phyloP scores from a whole-genome alignment of 2,888 invertebrate species.

The Phengaris alcon region DNA sequence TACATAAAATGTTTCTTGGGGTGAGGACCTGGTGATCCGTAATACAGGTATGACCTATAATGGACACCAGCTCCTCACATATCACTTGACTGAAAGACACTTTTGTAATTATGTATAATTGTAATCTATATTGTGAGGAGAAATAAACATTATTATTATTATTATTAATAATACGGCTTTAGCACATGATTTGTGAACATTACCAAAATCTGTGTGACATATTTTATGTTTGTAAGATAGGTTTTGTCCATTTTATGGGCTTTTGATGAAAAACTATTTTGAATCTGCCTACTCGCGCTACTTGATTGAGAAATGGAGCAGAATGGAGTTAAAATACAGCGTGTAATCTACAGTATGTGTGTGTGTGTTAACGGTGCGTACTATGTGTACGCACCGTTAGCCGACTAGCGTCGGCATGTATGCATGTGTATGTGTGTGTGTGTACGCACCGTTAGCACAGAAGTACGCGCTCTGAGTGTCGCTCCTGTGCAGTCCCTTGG shows the following conservation, averaged over 20 bases:
- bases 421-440: conserved; percentile 23
- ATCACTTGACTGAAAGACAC: too few species aligned
- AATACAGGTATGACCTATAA: too few species aligned
- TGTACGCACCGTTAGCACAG: conserved; percentile 81
- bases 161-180: neutral
- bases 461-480: conserved; percentile 85
- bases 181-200: neutral
- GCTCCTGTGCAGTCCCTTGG: conserved; percentile 81
- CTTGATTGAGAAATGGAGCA: too few species aligned
- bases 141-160: too few species aligned
- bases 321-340: too few species aligned
- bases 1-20: too few species aligned
- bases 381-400: conserved; percentile 73
- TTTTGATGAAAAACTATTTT: neutral
- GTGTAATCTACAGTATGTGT: too few species aligned
- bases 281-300: neutral
- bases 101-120: too few species aligned
- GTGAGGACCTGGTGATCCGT: too few species aligned
- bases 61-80: too few species aligned
- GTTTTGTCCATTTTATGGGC: neutral
- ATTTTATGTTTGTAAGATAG: conserved; percentile 4
- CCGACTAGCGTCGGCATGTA: conserved; percentile 72
- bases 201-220: conserved; percentile 6
- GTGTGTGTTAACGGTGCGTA: too few species aligned
- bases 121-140: too few species aligned